phyloP scores from a whole-genome alignment of 2,113 vertebrate species.

The Barbus barbus region DNA sequence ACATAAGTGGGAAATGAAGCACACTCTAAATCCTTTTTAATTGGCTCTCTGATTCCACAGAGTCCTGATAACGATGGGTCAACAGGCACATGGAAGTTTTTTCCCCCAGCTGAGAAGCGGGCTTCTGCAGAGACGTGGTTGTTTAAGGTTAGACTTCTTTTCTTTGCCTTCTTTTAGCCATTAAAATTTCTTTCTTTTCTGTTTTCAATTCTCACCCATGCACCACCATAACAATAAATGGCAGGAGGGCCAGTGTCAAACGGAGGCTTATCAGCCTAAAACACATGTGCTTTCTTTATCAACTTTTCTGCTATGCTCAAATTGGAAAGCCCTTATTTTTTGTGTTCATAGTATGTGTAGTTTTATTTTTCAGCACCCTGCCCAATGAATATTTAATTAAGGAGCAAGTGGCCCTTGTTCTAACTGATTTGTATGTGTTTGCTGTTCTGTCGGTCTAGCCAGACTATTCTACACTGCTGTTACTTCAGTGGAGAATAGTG shows the following conservation, averaged over 20 bases:
- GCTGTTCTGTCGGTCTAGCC: neutral
- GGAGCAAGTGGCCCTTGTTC: constrained; percentile 37
- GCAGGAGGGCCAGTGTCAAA: constrained; percentile 31
- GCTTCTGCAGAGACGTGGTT: constrained; percentile 19
- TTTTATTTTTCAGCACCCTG: neutral
- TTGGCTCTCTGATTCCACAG: constrained; percentile 51
- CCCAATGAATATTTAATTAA: constrained; percentile 51
- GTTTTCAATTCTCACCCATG: constrained; percentile 5
- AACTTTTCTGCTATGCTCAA: neutral
- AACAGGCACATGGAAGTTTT: constrained; percentile 42
- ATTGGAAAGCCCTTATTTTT: constrained; percentile 3
- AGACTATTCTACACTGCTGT: neutral
- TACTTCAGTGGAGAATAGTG: neutral
- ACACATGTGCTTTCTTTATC: constrained; percentile 47
- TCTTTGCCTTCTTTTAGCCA: neutral
- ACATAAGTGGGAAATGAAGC: constrained; percentile 38
- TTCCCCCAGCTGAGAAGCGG: constrained; percentile 27
- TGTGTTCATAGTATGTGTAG: constrained; percentile 25
- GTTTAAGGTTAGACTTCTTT: constrained; percentile 35
- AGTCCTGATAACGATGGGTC: constrained; percentile 54
- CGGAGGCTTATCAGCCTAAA: constrained; percentile 47
- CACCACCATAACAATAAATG: constrained; percentile 1
- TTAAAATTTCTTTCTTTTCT: constrained; percentile 22
- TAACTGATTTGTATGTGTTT: constrained; percentile 32
- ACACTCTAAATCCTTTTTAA: constrained; percentile 54